These are phyloP conservation scores for Rosalia funebris DNA, from an alignment of 2,888 invertebrate species.

Conservation along the genomic window DNA sequence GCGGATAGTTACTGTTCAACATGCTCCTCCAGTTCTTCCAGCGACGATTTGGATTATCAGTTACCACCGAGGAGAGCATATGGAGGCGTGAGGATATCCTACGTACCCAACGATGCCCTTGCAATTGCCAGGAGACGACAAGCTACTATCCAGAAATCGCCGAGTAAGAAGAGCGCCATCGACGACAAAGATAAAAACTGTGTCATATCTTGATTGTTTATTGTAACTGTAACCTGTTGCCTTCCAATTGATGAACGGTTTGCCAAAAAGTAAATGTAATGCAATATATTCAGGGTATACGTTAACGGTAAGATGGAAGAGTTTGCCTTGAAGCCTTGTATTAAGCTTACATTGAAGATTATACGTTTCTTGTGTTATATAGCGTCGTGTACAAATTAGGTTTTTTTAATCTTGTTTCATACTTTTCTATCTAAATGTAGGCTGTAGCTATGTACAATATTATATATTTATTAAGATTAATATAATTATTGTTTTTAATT, in stretches of 20 bases:
- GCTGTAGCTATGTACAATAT: slow-evolving; percentile 48
- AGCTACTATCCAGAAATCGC: slow-evolving; percentile 60
- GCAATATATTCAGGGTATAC: slow-evolving; percentile 49
- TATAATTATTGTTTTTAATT: slow-evolving; percentile 49
- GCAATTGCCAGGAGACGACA: slow-evolving; percentile 81
- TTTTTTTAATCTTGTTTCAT: slow-evolving; percentile 29
- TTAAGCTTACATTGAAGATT: slow-evolving; percentile 34
- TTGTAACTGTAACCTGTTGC: slow-evolving; percentile 24
- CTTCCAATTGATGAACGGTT: slow-evolving; percentile 30
- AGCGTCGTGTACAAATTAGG: slow-evolving; percentile 43
- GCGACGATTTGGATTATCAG: slow-evolving; percentile 88
- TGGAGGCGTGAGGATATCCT: slow-evolving; percentile 89
- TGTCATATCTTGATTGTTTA: slow-evolving; percentile 80
- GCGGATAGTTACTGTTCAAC: slow-evolving; percentile 88
- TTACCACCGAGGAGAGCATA: slow-evolving; percentile 85
- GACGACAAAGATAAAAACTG: slow-evolving; percentile 83
- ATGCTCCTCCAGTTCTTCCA: slow-evolving; percentile 86
- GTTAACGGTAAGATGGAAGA: slow-evolving; percentile 29
- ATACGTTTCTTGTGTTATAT: slow-evolving; percentile 24
- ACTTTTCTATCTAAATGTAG: slow-evolving; percentile 43
- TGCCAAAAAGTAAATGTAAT: slow-evolving; percentile 48
- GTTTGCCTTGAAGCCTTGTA: slow-evolving; percentile 39
- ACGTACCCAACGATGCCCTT: slow-evolving; percentile 91
- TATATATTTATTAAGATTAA: slow-evolving; percentile 47
- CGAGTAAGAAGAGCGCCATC: slow-evolving; percentile 56